Conservation (phyloP, 2,888 invertebrate genomes). For the Oscheius sp. region DNA sequence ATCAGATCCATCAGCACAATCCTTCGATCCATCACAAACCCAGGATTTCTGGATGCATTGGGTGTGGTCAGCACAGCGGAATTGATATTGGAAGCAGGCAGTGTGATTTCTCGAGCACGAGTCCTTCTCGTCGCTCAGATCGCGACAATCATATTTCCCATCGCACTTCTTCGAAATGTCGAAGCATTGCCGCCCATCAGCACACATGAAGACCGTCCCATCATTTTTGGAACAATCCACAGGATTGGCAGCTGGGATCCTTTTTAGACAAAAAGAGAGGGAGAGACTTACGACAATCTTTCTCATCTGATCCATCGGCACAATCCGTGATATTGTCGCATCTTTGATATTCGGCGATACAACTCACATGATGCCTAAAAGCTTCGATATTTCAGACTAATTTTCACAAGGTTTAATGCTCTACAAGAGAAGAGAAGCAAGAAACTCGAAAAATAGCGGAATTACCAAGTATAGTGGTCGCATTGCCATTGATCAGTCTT, state of each 20-base stretch:
- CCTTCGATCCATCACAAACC: constrained; percentile 76
- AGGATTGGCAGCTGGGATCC: constrained; percentile 43
- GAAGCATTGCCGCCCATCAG: constrained; percentile 82
- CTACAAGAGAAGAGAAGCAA: not conserved
- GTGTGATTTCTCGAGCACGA: constrained; percentile 77
- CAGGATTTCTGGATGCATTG: constrained; percentile 78
- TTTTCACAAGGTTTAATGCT: too few relatives aligned
- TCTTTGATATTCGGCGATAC: constrained; percentile 89
- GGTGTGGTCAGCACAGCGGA: constrained; percentile 88
- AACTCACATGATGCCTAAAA: constrained; percentile 92
- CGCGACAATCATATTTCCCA: constrained; percentile 85
- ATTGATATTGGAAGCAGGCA: constrained; percentile 76
- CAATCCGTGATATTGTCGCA: constrained; percentile 95
- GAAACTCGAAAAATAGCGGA: not conserved
- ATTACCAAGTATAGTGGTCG: constrained; percentile 82
- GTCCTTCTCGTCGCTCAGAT: constrained; percentile 80
- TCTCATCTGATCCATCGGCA: constrained; percentile 92
- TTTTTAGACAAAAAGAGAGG: not conserved
- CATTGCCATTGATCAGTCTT: constrained; percentile 86
- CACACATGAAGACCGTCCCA: constrained; percentile 79
- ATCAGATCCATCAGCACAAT: constrained; percentile 85
- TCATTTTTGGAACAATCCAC: constrained; percentile 52
- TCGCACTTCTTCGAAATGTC: constrained; percentile 89
- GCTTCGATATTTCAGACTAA: too few relatives aligned
- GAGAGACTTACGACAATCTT: constrained; percentile 84